A percentile compares a stretch with the other conserved stretches of the same genome.
Conservation (phyloP, 2,113 vertebrate species). For the Mus pahari region DNA sequence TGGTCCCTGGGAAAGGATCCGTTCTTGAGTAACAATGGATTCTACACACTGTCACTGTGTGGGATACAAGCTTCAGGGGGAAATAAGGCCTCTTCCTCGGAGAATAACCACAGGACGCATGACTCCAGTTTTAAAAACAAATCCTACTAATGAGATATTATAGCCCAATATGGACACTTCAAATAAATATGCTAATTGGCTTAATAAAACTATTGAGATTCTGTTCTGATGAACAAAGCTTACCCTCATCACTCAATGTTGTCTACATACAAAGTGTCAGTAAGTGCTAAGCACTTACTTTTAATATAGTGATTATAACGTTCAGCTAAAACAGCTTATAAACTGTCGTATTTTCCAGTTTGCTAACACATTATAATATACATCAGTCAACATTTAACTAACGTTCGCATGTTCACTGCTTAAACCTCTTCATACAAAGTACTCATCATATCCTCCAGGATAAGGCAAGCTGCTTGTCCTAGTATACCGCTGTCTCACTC, state of each 20-base stretch:
- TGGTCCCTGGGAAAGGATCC: neutral
- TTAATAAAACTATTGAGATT: neutral
- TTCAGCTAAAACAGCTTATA: neutral
- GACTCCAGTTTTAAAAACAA: neutral
- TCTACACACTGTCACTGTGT: neutral
- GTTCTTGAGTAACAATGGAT: neutral
- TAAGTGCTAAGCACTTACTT: neutral
- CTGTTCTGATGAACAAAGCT: neutral
- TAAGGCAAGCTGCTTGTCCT: neutral
- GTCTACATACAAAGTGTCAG: neutral
- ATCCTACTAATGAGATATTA: neutral
- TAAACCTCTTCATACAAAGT: neutral
- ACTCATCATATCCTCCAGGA: neutral
- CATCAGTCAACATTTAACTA: neutral
- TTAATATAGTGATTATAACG: neutral
- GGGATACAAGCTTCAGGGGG: neutral
- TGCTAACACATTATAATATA: neutral
- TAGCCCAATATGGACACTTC: too few relatives aligned
- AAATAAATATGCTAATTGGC: neutral
- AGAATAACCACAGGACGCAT: neutral
- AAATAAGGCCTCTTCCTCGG: neutral
- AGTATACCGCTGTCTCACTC: fast-evolving
- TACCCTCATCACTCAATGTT: neutral
- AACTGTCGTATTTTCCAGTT: neutral
- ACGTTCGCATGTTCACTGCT: neutral